Percentiles rank a stretch among this genome's conserved stretches.
Conservation (phyloP, 2,797 vertebrate species). For the Delichon dasypus region DNA sequence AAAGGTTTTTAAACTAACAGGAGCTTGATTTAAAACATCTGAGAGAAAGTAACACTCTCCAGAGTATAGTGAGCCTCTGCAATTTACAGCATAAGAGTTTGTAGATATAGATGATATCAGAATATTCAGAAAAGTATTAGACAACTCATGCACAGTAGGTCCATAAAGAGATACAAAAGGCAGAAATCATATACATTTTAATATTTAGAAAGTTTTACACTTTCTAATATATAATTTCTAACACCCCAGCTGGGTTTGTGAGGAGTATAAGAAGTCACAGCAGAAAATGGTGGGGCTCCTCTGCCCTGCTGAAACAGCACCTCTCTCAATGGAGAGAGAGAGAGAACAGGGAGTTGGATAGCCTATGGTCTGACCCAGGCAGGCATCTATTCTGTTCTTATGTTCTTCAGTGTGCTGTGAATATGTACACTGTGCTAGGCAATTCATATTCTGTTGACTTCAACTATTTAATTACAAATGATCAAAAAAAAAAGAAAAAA, state of each 20-base stretch:
- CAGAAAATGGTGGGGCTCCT: neutral
- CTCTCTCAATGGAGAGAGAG: neutral
- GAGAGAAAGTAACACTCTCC: neutral
- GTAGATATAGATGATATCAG: neutral
- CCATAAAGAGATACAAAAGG: neutral
- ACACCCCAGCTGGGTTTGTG: neutral
- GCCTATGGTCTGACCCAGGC: neutral
- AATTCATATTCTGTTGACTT: conserved; percentile 8
- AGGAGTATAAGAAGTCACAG: neutral
- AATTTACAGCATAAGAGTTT: neutral
- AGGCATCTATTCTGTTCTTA: neutral
- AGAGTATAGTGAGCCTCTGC: neutral
- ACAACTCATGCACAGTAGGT: neutral
- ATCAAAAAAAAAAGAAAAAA: neutral
- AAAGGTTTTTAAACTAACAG: neutral
- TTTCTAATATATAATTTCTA: neutral
- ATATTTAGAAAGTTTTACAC: neutral
- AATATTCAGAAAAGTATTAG: neutral
- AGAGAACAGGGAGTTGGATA: neutral
- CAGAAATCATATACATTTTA: neutral
- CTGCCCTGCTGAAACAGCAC: neutral
- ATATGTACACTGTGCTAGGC: neutral
- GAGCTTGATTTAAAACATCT: neutral
- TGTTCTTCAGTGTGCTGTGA: neutral
- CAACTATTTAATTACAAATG: neutral